Conservation (phyloP, 2,113 vertebrate species). For the Calidris pygmaea region DNA sequence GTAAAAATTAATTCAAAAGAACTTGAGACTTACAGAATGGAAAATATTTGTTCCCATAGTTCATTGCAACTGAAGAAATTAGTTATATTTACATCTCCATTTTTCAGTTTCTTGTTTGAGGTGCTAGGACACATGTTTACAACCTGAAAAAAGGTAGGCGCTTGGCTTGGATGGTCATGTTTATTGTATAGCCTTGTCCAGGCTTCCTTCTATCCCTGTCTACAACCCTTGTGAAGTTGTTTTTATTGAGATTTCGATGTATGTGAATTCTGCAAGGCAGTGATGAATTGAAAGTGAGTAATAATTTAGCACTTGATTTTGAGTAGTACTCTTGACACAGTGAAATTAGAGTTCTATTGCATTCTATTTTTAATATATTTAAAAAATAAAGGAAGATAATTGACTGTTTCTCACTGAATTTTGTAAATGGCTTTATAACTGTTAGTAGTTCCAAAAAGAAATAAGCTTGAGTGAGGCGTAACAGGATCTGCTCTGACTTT, state of each 20-base stretch:
- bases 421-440: constrained; percentile 10
- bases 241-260: not conserved
- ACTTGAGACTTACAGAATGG: not conserved
- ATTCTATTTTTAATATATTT: constrained; percentile 38
- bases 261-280: constrained; percentile 13
- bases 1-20: not conserved
- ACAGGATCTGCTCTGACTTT: not conserved
- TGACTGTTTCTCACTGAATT: constrained; percentile 1
- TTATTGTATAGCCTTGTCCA: not conserved
- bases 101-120: not conserved
- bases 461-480: not conserved
- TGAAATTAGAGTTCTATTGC: not conserved
- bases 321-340: constrained; percentile 26
- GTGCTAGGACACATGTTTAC: not conserved
- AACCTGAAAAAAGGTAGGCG: not conserved
- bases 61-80: not conserved
- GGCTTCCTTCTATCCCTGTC: not conserved
- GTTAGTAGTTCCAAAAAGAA: not conserved
- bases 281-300: constrained; percentile 44
- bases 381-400: constrained; percentile 30
- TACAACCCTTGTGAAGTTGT: not conserved
- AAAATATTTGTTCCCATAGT: not conserved
- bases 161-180: not conserved
- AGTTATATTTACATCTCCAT: not conserved
- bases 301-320: constrained; percentile 51